phyloP scores from a whole-genome alignment of 1,140 invertebrate genomes.

The Solenopsis invicta region DNA sequence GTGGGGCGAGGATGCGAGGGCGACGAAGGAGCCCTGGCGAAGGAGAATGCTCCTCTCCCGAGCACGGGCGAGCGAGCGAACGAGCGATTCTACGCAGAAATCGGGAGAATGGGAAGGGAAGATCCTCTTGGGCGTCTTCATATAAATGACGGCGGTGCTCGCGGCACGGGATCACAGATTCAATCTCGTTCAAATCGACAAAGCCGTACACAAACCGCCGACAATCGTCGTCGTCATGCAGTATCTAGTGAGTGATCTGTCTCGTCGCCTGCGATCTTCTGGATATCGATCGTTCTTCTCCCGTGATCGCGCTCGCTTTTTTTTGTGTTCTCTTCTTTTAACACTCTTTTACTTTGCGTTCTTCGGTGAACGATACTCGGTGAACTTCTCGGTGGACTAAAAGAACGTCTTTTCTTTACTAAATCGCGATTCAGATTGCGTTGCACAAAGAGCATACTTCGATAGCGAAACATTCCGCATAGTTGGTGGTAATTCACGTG shows the following conservation, averaged over 20 bases:
- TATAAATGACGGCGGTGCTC: conserved; percentile 83
- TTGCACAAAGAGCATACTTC: not conserved
- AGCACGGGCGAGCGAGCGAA: conserved; percentile 33
- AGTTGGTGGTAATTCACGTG: conserved; percentile 10
- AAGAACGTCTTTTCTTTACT: not conserved
- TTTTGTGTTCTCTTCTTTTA: conserved; percentile 4
- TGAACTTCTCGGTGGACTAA: not conserved
- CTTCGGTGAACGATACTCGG: not conserved
- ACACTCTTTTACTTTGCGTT: not conserved
- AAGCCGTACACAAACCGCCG: conserved; percentile 66
- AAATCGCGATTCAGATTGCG: conserved; percentile 6
- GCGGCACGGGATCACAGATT: conserved; percentile 81
- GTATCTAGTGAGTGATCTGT: conserved; percentile 82
- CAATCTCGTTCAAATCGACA: conserved; percentile 82
- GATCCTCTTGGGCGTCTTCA: conserved; percentile 82
- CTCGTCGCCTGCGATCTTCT: not conserved
- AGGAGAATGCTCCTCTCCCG: conserved; percentile 71
- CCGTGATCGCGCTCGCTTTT: conserved; percentile 8
- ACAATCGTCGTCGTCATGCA: conserved; percentile 80
- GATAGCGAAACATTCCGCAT: not conserved
- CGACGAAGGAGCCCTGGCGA: conserved; percentile 64
- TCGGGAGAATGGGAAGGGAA: conserved; percentile 82
- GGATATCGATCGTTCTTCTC: conserved; percentile 19
- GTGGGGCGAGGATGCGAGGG: conserved; percentile 77
- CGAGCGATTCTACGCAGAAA: conserved; percentile 58